phyloP scores from a whole-genome alignment of 2,888 invertebrate species.

The Eupithecia dodoneata region DNA sequence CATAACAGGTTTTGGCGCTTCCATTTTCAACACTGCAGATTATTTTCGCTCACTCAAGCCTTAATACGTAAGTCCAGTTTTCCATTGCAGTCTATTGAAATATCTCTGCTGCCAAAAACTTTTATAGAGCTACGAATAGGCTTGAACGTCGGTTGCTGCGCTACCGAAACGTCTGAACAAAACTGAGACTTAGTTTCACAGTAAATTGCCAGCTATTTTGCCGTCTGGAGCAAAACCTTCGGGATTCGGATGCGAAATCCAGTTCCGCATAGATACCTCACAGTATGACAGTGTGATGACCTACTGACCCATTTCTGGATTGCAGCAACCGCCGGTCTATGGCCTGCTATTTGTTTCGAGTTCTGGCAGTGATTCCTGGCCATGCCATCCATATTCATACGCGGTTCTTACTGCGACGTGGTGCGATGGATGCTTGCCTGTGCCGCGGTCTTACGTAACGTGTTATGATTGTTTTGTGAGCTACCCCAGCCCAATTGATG shows the following conservation, averaged over 20 bases:
- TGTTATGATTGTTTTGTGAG: slow-evolving; percentile 44
- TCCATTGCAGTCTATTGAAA: not conserved
- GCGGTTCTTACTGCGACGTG: slow-evolving; percentile 45
- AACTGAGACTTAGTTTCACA: not conserved
- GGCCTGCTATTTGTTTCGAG: slow-evolving; percentile 74
- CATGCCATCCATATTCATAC: slow-evolving; percentile 67
- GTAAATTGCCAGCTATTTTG: slow-evolving; percentile 5
- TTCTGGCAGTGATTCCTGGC: slow-evolving; percentile 74
- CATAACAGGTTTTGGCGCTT: not conserved
- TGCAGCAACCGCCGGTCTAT: slow-evolving; percentile 74
- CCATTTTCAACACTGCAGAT: not conserved
- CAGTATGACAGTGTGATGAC: slow-evolving; percentile 78
- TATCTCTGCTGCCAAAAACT: not conserved
- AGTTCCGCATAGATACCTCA: slow-evolving; percentile 77
- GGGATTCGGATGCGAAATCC: slow-evolving; percentile 67
- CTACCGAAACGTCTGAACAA: not conserved
- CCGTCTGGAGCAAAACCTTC: slow-evolving; percentile 6
- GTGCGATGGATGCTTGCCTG: slow-evolving; percentile 21
- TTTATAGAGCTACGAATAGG: not conserved
- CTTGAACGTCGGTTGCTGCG: not conserved
- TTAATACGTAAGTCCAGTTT: not conserved
- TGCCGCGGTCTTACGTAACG: slow-evolving; percentile 41
- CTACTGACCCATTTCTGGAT: slow-evolving; percentile 77
- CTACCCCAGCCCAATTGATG: slow-evolving; percentile 38
- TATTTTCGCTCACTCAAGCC: not conserved